Percentiles rank a stretch among this genome's conserved stretches.
These are phyloP conservation scores for Oophaga sylvatica DNA, from an alignment of 2,797 vertebrate species.

Conservation along the genomic window DNA sequence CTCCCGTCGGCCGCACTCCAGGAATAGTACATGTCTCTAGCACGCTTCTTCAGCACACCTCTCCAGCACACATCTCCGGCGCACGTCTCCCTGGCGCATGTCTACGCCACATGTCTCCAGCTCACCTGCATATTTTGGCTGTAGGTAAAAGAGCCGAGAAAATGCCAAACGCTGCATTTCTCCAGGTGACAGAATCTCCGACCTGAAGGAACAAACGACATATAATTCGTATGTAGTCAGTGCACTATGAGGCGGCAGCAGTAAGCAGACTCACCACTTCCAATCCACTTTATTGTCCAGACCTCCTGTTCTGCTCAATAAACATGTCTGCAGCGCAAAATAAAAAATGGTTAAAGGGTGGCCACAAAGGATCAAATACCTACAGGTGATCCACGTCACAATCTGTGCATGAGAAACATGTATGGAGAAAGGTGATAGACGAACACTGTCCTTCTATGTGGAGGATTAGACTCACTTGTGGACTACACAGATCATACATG, in stretches of 20 bases:
- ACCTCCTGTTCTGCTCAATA: conserved; percentile 86
- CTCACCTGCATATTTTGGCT: conserved; percentile 93
- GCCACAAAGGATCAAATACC: not conserved
- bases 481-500: too few species aligned
- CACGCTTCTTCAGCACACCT: conserved; percentile 71
- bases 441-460: too few species aligned
- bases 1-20: too few species aligned
- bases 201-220: conserved; percentile 75
- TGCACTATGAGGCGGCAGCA: not conserved
- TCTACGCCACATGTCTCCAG: not conserved
- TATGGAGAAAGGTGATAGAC: too few species aligned
- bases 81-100: too few species aligned
- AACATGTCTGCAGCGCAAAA: conserved; percentile 76
- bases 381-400: not conserved
- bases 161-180: conserved; percentile 97
- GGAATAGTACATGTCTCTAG: too few species aligned
- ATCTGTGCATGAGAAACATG: not conserved
- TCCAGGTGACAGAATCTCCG: conserved; percentile 92
- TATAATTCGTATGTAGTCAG: not conserved
- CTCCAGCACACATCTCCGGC: conserved; percentile 69
- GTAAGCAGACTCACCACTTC: conserved; percentile 86
- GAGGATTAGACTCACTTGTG: too few species aligned
- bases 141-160: conserved; percentile 93
- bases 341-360: not conserved
- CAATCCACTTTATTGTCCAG: conserved; percentile 90